Evolutionary conservation across 2,888 invertebrate genomes (phyloP).

Genomic region (Lordiphosa andalusiaca): DNA sequence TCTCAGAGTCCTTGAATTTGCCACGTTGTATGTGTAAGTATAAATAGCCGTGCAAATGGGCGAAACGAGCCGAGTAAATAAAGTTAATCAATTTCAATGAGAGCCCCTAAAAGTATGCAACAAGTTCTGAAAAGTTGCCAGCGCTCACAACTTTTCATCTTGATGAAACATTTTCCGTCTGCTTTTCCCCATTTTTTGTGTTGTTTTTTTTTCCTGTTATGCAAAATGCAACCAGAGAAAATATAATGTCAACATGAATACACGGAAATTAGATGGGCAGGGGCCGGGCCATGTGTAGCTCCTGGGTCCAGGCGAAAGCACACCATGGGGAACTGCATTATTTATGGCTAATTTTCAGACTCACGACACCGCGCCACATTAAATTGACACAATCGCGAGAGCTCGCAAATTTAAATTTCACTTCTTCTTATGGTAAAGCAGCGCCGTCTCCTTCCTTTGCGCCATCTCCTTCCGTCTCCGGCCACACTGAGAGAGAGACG

Average conservation of each 20-base stretch:
- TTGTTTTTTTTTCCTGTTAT: slow-evolving; percentile 5
- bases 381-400: slow-evolving; percentile 1
- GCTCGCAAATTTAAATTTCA: slow-evolving; percentile 33
- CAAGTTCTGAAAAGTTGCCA: slow-evolving; percentile 38
- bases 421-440: not conserved
- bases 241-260: slow-evolving; percentile 1
- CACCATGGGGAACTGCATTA: slow-evolving; percentile 59
- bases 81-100: slow-evolving; percentile 71
- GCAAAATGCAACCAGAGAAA: slow-evolving; percentile 15
- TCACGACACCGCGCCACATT: not conserved
- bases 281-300: not conserved
- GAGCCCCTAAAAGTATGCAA: slow-evolving; percentile 47
- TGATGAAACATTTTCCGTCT: slow-evolving; percentile 53
- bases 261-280: not conserved
- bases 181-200: not conserved
- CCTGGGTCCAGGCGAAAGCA: slow-evolving; percentile 39
- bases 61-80: slow-evolving; percentile 59
- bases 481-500: not conserved
- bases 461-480: slow-evolving; percentile 1
- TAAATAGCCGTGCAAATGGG: slow-evolving; percentile 40
- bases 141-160: slow-evolving; percentile 40
- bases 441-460: too few species aligned
- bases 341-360: slow-evolving; percentile 34
- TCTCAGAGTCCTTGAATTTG: slow-evolving; percentile 39
- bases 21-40: slow-evolving; percentile 19